Evolutionary conservation across 2,113 vertebrate genomes (phyloP), one percentile per base, ranked within the genome.

Genomic region (Litocranius walleri): DNA sequence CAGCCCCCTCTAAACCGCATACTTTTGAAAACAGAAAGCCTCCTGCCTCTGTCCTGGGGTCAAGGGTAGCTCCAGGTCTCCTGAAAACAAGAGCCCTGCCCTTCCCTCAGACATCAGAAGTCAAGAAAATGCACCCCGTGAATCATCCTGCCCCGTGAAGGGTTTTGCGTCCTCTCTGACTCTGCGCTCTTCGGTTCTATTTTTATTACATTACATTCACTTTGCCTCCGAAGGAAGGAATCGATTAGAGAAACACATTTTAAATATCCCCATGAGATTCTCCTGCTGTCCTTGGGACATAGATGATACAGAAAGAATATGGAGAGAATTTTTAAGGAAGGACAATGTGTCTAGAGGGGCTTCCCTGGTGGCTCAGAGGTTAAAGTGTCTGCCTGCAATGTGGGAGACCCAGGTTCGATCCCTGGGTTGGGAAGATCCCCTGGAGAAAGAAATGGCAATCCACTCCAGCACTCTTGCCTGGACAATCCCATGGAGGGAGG

Each of bases 51-150:
- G 25, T 25, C 33, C 3, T 0, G 2, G 40, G 67, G 33, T 1
- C 36, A 67, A 80, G 5, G 40, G 14, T 43, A 67, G 13, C 21
- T 15, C 62, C 43, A 45, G 17, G 27, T 56, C 91, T 77, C 67
- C 27, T 52, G 33, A 23, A 54, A 13, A 17, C n/a, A 81, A 67
- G 61, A 11, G 9, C 23, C 78, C 59, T 71, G 36, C 17, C 59
- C 64, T 88, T 11, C 54, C 36, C 40, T 77, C 4, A 7, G 86
- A 87, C 29, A 16, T 57, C 30, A 11, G 52, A 45, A 93, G 43
- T 1, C 27, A 19, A 12, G 27, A 3, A 2, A 1, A 14, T 1
- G 25, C 10, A 40, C 3, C 48, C 71, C 25, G 4, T 15, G 59
- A n/a, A 11, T 30, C 10, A 57, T 36, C 74, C 33, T 25, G 27